Conservation (phyloP, 2,113 vertebrate species). For the Hymenochirus boettgeri region DNA sequence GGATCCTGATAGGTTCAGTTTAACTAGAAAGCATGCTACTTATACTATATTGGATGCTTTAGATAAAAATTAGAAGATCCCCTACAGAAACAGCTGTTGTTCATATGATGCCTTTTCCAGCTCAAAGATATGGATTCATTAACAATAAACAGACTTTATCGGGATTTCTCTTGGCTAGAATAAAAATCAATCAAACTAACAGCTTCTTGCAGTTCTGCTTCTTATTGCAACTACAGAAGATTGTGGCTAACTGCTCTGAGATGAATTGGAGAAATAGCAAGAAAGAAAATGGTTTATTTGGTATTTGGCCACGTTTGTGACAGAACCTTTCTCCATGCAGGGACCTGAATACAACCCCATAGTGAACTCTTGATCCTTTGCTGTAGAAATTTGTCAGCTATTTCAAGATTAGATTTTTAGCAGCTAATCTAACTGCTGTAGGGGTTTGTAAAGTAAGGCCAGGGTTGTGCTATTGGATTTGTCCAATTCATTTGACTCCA, state of each 20-base stretch:
- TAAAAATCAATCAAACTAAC: conserved; percentile 76
- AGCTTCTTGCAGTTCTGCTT: conserved; percentile 59
- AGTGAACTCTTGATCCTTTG: conserved; percentile 73
- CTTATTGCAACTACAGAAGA: conserved; percentile 60
- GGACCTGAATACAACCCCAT: conserved; percentile 66
- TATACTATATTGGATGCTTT: conserved; percentile 43
- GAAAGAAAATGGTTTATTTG: conserved; percentile 74
- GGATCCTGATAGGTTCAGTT: no score
- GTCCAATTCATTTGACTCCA: conserved; percentile 85
- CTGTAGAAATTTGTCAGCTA: conserved; percentile 74
- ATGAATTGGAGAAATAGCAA: conserved; percentile 74
- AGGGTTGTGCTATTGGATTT: conserved; percentile 77
- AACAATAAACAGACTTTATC: conserved; percentile 62
- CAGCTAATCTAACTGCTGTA: conserved; percentile 78
- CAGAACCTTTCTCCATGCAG: conserved; percentile 76
- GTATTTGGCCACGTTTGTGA: conserved; percentile 71
- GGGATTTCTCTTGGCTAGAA: conserved; percentile 72
- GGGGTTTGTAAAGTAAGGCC: conserved; percentile 71
- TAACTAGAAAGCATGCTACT: neutral
- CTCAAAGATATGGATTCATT: conserved; percentile 49
- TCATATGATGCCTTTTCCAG: conserved; percentile 51
- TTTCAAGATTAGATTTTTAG: conserved; percentile 76
- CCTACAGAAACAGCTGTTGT: conserved; percentile 51
- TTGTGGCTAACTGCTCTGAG: conserved; percentile 76
- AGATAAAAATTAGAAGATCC: conserved; percentile 43